Evolutionary conservation across 2,888 invertebrate genomes (phyloP), one percentile per base, ranked within the genome.

Genomic region (Anthophora plumipes): DNA sequence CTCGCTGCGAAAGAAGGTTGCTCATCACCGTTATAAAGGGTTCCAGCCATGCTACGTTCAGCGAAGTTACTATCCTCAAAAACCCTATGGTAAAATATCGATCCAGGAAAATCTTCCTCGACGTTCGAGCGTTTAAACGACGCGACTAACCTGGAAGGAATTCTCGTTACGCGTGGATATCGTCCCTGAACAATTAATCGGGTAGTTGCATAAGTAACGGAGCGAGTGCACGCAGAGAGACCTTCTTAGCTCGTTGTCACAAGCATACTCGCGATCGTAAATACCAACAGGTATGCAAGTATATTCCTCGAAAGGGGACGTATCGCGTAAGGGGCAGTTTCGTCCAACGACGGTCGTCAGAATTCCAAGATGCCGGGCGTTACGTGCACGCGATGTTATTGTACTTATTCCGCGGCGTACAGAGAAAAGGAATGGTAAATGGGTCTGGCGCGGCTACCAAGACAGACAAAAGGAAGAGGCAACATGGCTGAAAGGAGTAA

Each of bases 331-430:
- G 55, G 71, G 69, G 46, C 57, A 63, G 66, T 66, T 73, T 50
- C 31, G 80, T 68, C 43, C 61, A 5, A 12, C 12, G 55, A 31
- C 59, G 67, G 69, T 77, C 77, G 77, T 69, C 68, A 48, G 68
- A 54, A 82, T 82, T 80, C 80, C 75, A 37, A 66, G 75, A 79
- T 74, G 69, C 61, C 74, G 54, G 31, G 11, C 5, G 63, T 39
- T 79, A 74, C 70, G 75, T 52, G 79, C 85, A 80, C 83, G 79
- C 85, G 75, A 82, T 68, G 70, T 83, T 73, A 77, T 83, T 85
- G 80, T 80, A 73, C 83, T 75, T 70, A 68, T 67, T 80, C 75
- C 85, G 52, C 43, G 57, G 64, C 9, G 48, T 12, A 59, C 50
- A 31, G 57, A 46, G 67, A 67, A 48, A 54, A 66, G 74, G 81